Evolutionary conservation across 2,888 invertebrate genomes (phyloP).

Genomic region (Cantharis rustica): DNA sequence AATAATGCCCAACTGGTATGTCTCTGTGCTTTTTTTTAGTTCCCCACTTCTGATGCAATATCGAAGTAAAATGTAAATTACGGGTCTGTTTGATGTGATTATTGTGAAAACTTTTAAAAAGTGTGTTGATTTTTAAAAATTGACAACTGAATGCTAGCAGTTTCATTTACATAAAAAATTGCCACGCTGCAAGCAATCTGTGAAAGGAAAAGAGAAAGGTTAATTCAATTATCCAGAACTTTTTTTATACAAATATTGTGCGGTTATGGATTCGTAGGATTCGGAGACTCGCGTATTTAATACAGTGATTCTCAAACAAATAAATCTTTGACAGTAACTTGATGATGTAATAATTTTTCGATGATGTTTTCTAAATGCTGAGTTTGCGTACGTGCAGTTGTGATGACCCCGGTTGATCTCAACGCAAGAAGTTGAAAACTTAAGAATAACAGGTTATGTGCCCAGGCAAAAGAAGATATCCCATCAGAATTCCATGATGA

Average conservation of each 20-base stretch:
- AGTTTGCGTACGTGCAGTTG: too few species aligned
- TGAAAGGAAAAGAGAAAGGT: not conserved
- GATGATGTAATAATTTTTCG: too few species aligned
- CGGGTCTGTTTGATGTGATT: not conserved
- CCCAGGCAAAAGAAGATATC: too few species aligned
- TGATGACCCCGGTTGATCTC: too few species aligned
- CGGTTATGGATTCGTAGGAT: not conserved
- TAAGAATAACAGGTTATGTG: too few species aligned
- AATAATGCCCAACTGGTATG: constrained; percentile 65
- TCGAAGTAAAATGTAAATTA: not conserved
- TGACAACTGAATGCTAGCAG: not conserved
- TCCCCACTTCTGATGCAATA: constrained; percentile 64
- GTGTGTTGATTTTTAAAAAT: not conserved
- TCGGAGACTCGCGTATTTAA: not conserved
- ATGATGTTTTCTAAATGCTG: too few species aligned
- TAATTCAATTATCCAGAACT: not conserved
- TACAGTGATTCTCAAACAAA: not conserved
- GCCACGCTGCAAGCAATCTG: not conserved
- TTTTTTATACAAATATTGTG: not conserved
- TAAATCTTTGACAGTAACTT: too few species aligned
- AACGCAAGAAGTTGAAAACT: too few species aligned
- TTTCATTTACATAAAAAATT: not conserved
- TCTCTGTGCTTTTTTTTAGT: constrained; percentile 73
- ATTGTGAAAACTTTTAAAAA: not conserved
- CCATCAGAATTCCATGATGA: too few species aligned